Percentiles rank a stretch among this genome's conserved stretches.
Conservation (phyloP, 1,140 invertebrate species). For the Sycophila sp. region DNA sequence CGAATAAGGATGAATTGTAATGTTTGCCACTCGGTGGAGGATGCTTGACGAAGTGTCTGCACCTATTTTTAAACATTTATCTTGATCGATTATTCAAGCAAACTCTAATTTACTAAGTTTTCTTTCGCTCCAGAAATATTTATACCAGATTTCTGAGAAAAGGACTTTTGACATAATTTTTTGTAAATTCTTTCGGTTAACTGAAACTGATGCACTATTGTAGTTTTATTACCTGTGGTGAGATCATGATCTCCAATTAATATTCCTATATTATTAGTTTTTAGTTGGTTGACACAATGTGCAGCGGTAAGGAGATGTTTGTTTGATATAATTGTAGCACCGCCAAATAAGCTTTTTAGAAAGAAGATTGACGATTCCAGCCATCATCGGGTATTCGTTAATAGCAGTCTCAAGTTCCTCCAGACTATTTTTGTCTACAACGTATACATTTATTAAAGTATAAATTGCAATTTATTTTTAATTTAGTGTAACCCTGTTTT, state of each 20-base stretch:
- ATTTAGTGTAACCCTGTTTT: too few relatives aligned
- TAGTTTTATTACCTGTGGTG: conserved; percentile 45
- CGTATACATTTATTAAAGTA: too few relatives aligned
- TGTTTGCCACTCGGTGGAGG: conserved; percentile 46
- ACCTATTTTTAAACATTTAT: too few relatives aligned
- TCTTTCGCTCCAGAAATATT: too few relatives aligned
- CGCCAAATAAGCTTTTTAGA: conserved; percentile 69
- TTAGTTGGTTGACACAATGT: conserved; percentile 68
- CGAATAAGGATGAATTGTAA: conserved; percentile 58
- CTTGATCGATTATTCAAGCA: too few relatives aligned
- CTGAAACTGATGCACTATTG: not conserved
- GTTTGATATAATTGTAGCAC: conserved; percentile 72
- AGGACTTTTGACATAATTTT: too few relatives aligned
- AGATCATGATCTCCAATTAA: conserved; percentile 70
- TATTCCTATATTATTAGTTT: conserved; percentile 52
- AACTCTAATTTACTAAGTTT: too few relatives aligned
- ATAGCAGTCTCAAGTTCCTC: conserved; percentile 69
- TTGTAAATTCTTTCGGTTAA: too few relatives aligned
- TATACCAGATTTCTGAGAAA: not conserved
- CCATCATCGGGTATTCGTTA: conserved; percentile 77
- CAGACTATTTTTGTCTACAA: conserved; percentile 71
- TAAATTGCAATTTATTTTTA: too few relatives aligned
- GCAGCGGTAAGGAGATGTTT: conserved; percentile 76
- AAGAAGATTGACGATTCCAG: conserved; percentile 64
- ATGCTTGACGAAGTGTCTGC: conserved; percentile 55